Evolutionary conservation across 2,113 vertebrate genomes (phyloP).

Genomic region (Vombatus ursinus): DNA sequence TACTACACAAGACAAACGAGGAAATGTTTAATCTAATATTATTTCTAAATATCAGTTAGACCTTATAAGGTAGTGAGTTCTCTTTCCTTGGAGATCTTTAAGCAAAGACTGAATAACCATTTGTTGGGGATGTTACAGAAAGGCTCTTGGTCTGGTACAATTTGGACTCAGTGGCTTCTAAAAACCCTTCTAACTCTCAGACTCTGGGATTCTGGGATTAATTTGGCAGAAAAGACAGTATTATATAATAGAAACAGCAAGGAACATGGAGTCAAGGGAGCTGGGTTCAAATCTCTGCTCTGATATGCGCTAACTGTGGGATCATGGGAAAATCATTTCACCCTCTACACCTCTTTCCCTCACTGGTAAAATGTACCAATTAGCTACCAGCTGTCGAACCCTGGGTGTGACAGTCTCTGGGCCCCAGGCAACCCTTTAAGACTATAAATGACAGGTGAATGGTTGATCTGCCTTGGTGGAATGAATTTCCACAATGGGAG

Average conservation of each 20-base stretch:
- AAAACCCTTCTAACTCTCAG: neutral
- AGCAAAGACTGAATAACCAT: neutral
- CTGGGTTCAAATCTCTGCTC: neutral
- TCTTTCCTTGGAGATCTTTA: neutral
- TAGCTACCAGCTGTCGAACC: too few species aligned
- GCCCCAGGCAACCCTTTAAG: too few species aligned
- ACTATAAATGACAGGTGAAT: too few species aligned
- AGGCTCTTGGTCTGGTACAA: neutral
- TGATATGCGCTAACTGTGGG: neutral
- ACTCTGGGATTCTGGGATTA: neutral
- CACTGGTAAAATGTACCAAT: neutral
- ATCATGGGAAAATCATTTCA: neutral
- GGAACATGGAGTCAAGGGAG: neutral
- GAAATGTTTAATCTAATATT: neutral
- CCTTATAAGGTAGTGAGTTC: neutral
- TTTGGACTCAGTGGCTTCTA: neutral
- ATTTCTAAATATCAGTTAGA: neutral
- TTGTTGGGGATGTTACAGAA: neutral
- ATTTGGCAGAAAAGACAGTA: neutral
- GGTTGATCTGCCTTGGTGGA: too few species aligned
- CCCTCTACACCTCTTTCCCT: neutral
- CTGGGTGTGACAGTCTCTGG: too few species aligned
- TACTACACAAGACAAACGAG: neutral
- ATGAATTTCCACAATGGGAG: too few species aligned
- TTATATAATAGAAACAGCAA: neutral